Base-by-base conservation (phyloP, 2,888 invertebrate genomes). In the Leucophora obtusa region DNA sequence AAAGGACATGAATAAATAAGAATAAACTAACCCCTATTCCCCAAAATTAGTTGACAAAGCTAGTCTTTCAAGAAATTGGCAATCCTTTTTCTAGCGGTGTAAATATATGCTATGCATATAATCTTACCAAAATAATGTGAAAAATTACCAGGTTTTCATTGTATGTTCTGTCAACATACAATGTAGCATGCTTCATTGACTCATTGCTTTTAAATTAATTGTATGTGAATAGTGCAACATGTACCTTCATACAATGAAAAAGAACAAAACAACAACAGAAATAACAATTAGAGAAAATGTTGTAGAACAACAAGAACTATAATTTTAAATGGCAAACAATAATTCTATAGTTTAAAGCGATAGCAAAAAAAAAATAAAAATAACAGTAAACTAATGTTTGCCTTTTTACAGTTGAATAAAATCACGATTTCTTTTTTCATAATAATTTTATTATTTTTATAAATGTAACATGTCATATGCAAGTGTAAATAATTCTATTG, bases 141-240 rank as follows among this genome's bases (percentile, higher is more conserved):
- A 17, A 58, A 65, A 77, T 66, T 78, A 68, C 53, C 50, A 66
- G 47, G 59, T 71, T 60, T 54, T 60, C n/a, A 28, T 68, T 71
- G 71, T 62, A 69, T 72, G 69, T 59, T 54, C 75, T 73, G 76
- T 79, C 76, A 70, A 74, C 77, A 74, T 68, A 77, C 74, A 71
- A 77, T 79, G 83, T 83, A 70, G 83, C 83, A 82, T 83, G 83
- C 83, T 77, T 82, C 82, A 83, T 81, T 77, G 66, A 79, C 81
- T 83, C 79, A 83, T 79, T 83, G 82, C 79, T 82, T 83, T 82
- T 78, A 79, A 81, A 82, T 83, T 83, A 83, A 82, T 77, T 82
- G 69, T 66, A 74, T 74, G 70, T 77, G 51, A 62, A 72, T 54
- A 80, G 69, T 35, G 72, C 59, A 53, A 62, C 53, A 43, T 65